A percentile compares a stretch with the other conserved stretches of the same genome.
These are phyloP conservation scores for Lasioglossum zephyrum DNA, from an alignment of 2,888 invertebrate species.

Conservation along the genomic window DNA sequence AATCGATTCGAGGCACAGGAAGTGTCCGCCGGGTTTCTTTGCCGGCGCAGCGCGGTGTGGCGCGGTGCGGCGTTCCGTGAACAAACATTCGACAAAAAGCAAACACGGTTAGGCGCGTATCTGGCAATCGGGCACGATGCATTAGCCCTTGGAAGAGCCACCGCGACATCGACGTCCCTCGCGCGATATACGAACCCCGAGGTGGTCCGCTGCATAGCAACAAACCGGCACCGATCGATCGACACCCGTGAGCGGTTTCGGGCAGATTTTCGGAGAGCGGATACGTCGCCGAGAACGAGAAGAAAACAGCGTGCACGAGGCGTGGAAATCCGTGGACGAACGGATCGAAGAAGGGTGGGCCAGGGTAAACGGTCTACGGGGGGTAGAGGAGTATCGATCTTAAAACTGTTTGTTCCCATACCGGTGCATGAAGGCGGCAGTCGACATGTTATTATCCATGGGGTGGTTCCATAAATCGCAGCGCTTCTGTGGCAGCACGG, in stretches of 20 bases:
- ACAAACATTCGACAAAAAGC: slow-evolving; percentile 41
- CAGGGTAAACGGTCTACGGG: slow-evolving; percentile 18
- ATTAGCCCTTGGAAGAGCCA: background rate
- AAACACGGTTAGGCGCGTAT: background rate
- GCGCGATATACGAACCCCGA: slow-evolving; percentile 15
- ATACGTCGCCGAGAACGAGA: background rate
- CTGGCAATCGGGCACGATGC: slow-evolving; percentile 22
- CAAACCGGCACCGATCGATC: slow-evolving; percentile 67
- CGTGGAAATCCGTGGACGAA: background rate
- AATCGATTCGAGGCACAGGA: slow-evolving; percentile 41
- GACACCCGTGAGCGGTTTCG: slow-evolving; percentile 52
- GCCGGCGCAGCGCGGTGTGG: slow-evolving; percentile 11
- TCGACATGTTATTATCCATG: slow-evolving; percentile 84
- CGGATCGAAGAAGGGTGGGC: background rate
- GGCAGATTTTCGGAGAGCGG: slow-evolving; percentile 19
- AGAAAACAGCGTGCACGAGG: background rate
- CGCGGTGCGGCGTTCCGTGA: slow-evolving; percentile 31
- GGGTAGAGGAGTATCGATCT: slow-evolving; percentile 64
- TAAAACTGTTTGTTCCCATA: slow-evolving; percentile 67
- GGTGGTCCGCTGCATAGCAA: slow-evolving; percentile 63
- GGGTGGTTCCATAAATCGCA: slow-evolving; percentile 81
- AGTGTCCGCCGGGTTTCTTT: slow-evolving; percentile 47
- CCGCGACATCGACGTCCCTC: slow-evolving; percentile 24
- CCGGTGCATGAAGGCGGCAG: slow-evolving; percentile 83
- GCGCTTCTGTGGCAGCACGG: slow-evolving; percentile 65